These are phyloP conservation scores for Pseudoips prasinana DNA, from an alignment of 2,888 invertebrate species.

Conservation along the genomic window DNA sequence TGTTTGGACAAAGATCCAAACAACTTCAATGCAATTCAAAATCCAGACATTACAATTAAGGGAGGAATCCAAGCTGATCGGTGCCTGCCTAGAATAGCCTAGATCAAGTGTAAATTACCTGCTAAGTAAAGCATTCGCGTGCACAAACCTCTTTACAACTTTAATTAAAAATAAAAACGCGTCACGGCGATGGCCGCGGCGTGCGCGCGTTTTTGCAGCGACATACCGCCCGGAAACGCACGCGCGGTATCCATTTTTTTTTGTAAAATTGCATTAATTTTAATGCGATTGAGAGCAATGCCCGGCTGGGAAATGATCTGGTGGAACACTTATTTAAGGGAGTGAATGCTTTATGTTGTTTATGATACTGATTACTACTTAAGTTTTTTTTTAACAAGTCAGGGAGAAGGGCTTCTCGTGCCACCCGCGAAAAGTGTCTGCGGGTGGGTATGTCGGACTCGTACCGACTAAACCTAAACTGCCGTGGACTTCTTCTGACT, in stretches of 20 bases:
- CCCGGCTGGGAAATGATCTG: slow-evolving; percentile 44
- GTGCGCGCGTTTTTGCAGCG: slow-evolving; percentile 50
- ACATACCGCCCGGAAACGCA: slow-evolving; percentile 55
- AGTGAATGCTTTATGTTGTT: slow-evolving; percentile 4
- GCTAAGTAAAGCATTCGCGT: slow-evolving; percentile 40
- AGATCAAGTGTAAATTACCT: slow-evolving; percentile 30
- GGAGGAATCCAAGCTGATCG: slow-evolving; percentile 4
- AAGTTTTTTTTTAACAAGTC: too few relatives aligned
- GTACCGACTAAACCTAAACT: too few relatives aligned
- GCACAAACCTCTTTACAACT: slow-evolving; percentile 38
- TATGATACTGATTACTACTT: too few relatives aligned
- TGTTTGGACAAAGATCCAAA: neutral
- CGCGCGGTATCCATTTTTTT: slow-evolving; percentile 47
- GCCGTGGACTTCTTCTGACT: too few relatives aligned
- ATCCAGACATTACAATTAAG: slow-evolving; percentile 14
- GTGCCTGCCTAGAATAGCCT: slow-evolving; percentile 13
- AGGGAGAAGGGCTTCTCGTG: too few relatives aligned
- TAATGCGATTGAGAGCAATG: slow-evolving; percentile 56
- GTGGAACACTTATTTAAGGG: neutral
- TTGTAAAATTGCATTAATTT: slow-evolving; percentile 50
- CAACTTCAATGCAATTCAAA: too few relatives aligned
- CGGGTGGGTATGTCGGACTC: too few relatives aligned
- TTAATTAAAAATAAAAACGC: slow-evolving; percentile 61
- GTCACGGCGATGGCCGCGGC: slow-evolving; percentile 48
- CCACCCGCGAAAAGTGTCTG: too few relatives aligned